Base-by-base conservation (phyloP, 2,888 invertebrate genomes). In the Agrypnus murinus region DNA sequence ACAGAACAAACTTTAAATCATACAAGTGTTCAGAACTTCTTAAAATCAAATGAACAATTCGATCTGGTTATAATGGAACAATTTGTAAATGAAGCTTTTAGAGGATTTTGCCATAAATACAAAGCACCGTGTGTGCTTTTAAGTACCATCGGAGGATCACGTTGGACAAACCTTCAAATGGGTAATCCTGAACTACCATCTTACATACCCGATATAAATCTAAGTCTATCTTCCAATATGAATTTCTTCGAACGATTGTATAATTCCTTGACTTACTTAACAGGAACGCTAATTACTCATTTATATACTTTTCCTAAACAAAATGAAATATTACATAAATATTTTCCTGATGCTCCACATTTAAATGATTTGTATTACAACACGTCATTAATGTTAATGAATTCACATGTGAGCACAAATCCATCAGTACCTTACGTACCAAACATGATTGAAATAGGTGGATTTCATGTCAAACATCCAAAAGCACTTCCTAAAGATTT, bases 361-460 rank as follows among this genome's bases (percentile, higher is more conserved):
- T 12, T 77, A 1, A 55, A 62, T 2, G 69, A 74, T 10, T 48
- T 76, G 12, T 17, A 74, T 6, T 66, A 65, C 14, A 77, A 77
- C 19, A 57, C 72, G 1, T 76, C 78, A 0, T 57, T 79, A 48
- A 68, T 77, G 5, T 38, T 79, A 3, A 12, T 78, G 19, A 78
- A 78, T 36, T 83, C 86, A 7, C 89, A 90, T 77, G 86, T 86
- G 62, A 87, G 87, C 78, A 85, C 87, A 65, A 86, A 87, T 57
- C 74, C 81, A 1, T 84, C 88, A 0, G 78, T 83, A 6, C 88
- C 90, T 0, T 84, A 87, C 45, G n/a, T n/a, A n/a, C n/a, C n/a
- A n/a, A n/a, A n/a, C n/a, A n/a, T n/a, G n/a, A n/a, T n/a, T n/a
- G n/a, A n/a, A n/a, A n/a, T n/a, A n/a, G n/a, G n/a, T n/a, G n/a